Base-by-base conservation (phyloP, 1,140 invertebrate genomes). In the Cryptotermes secundus region DNA sequence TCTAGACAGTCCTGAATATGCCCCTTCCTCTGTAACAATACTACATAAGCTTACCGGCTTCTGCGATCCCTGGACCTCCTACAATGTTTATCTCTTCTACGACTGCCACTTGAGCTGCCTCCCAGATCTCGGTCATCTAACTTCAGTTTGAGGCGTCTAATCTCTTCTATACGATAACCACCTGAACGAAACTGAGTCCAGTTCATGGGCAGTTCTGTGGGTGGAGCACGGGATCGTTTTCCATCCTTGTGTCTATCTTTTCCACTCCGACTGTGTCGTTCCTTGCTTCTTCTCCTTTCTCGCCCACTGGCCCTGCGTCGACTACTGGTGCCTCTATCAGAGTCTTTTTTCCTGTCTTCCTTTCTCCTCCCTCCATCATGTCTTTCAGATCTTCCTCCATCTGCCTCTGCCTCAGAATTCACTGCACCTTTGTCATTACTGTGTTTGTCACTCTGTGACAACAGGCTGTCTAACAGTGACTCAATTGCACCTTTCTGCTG, bases 131-230 rank as follows among this genome's bases (percentile, higher is more conserved):
- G 26, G 59, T 72, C 42, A 42, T 84, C 72, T 19, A 59, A 79
- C 36, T 84, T 84, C 31, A 80, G 35, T 80, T 84, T 84, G 72
- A 84, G 72, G 65, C 83, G 83, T 34, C 83, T 34, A 14, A 84
- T 80, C 36, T 84, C 83, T 49, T 84, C 83, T 34, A 84, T 79
- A 14, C 42, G 49, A 80, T 72, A 84, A 14, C 83, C 83, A 42
- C 79, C 38, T 22, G 49, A 34, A 34, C 16, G 34, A 38, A 84
- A 84, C 36, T 84, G 83, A 26, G 34, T 31, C 83, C 83, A 84
- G 42, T 36, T 84, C 14, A 31, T 80, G 10, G 83, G 83, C 36
- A 84, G 42, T 49, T 84, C 83, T 42, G 83, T 72, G 31, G 83
- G 83, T 31, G 45, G 45, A 22, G n/a, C 59, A 16, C 83, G 83